A percentile compares a stretch with the other conserved stretches of the same genome.
Evolutionary conservation across 2,113 vertebrate species (phyloP).

Genomic region (Mastomys natalensis): DNA sequence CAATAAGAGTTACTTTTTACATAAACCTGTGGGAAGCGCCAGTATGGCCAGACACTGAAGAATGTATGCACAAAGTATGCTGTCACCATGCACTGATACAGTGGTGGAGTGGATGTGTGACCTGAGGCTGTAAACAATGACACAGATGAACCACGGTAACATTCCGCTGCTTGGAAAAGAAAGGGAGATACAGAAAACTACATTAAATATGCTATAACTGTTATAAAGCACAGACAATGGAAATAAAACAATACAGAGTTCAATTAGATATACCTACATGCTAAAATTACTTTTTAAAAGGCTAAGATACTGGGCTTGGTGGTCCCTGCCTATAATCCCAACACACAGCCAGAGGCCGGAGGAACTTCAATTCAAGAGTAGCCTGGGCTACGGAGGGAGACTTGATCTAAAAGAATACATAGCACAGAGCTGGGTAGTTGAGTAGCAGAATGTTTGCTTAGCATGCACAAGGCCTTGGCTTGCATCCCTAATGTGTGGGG

Average conservation of each 20-base stretch:
- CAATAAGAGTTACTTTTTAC: too few relatives aligned
- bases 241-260: conserved; percentile 31
- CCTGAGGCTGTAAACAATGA: background rate
- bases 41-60: background rate
- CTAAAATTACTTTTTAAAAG: background rate
- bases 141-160: background rate
- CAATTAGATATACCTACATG: background rate
- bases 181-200: background rate
- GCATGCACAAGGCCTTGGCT: background rate
- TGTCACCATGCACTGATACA: background rate
- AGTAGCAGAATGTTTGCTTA: background rate
- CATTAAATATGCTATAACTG: conserved; percentile 16
- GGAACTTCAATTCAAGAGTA: background rate
- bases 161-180: background rate
- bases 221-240: conserved; percentile 40
- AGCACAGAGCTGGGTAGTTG: background rate
- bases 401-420: background rate
- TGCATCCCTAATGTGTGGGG: background rate
- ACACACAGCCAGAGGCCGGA: background rate
- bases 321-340: background rate
- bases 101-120: background rate
- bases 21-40: background rate
- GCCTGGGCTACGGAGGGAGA: background rate
- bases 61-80: background rate
- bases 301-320: background rate